Evolutionary conservation across 2,113 vertebrate species (phyloP), one percentile per base, ranked within the genome.

Genomic region (Pelodiscus sinensis): DNA sequence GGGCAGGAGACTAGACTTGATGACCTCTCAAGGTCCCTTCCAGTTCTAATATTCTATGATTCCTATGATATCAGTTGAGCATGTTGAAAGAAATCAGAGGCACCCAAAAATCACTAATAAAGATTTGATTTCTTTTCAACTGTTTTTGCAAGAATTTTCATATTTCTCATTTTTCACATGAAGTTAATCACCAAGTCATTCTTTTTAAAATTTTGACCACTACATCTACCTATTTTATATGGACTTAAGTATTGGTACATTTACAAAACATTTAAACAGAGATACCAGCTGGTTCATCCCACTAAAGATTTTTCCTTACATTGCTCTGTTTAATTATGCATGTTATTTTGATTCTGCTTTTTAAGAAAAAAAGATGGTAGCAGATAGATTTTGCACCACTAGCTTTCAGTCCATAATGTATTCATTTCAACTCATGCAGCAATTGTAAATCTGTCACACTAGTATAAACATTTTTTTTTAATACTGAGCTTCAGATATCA

Each of bases 291-390:
- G 44, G 65, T 62, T 85, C 86, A 85, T 60, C 77, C 68, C 65
- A 50, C 55, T 65, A 65, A 81, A 85, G 44, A 81, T 81, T 88
- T 81, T 60, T 81, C 65, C 44, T 81, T 71, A 51, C 18, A 9
- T 35, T 62, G 50, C 65, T 81, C 78, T 73, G n/a, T 60, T 92
- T 85, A 85, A 88, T 77, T 88, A 85, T 92, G 51, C 35, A 81
- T 87, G 38, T 55, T 73, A 80, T 85, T 84, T 88, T 88, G n/a
- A 92, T 79, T 52, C 86, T 77, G 65, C 38, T n/a, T 88, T 88
- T 60, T 88, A 88, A 88, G 65, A 88, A n/a, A 56, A 29, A 24
- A 29, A 27, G 22, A 85, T 81, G 50, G 35, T 60, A 56, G 80
- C 51, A 82, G 91, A 77, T 38, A 88, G 77, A 88, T 81, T 85